Evolutionary conservation across 2,113 vertebrate genomes (phyloP).

Genomic region (Gallinago media): DNA sequence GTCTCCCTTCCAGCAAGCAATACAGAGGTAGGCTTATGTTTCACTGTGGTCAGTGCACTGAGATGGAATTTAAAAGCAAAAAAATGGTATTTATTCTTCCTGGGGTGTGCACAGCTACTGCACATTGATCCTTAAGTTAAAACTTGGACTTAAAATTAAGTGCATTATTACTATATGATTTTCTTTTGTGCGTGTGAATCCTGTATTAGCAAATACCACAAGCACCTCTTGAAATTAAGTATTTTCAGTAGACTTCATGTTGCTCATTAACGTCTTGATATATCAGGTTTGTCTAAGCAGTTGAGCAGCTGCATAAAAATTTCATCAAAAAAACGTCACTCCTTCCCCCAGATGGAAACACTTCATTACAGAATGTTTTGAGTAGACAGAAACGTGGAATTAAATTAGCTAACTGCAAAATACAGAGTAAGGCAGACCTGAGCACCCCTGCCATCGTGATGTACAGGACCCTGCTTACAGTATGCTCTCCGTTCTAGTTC

Average conservation of each 20-base stretch:
- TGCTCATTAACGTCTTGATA: not conserved
- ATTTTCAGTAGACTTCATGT: not conserved
- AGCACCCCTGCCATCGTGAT: not conserved
- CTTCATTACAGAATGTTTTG: not conserved
- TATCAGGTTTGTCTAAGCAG: not conserved
- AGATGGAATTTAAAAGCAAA: not conserved
- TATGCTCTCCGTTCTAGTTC: not conserved
- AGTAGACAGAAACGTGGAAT: not conserved
- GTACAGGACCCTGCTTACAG: not conserved
- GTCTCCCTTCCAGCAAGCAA: not conserved
- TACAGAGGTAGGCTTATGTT: not conserved
- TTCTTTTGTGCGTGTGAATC: not conserved
- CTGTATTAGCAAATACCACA: not conserved
- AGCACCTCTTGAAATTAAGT: not conserved
- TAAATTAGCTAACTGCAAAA: not conserved
- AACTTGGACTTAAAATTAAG: not conserved
- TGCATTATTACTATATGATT: not conserved
- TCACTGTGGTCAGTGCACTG: not conserved
- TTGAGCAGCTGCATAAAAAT: not conserved
- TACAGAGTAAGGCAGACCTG: not conserved
- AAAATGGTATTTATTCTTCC: not conserved
- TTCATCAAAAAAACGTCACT: not conserved
- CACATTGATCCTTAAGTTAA: not conserved
- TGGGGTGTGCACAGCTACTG: not conserved
- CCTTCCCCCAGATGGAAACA: not conserved